phyloP scores from a whole-genome alignment of 2,797 vertebrate species.

The Etheostoma perlongum region DNA sequence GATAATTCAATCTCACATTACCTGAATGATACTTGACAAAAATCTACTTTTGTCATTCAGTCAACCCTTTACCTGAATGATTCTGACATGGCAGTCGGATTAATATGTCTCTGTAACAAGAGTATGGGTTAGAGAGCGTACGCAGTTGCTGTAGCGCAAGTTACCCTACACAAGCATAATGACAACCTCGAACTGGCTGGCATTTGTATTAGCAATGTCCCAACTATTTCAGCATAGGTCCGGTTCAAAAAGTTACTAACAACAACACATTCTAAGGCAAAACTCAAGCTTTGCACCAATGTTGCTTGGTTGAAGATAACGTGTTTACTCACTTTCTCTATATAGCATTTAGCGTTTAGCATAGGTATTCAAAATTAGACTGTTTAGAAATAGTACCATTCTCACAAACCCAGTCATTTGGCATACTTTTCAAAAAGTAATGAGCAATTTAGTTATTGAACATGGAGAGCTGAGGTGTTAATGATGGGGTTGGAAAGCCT shows the following conservation, averaged over 20 bases:
- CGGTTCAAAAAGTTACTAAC: constrained; percentile 49
- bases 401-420: constrained; percentile 66
- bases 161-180: constrained; percentile 77
- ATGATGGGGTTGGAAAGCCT: constrained; percentile 62
- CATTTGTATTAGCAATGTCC: no score
- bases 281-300: neutral
- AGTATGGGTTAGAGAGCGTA: constrained; percentile 71
- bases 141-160: constrained; percentile 80
- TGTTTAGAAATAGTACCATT: constrained; percentile 29
- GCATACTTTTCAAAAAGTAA: constrained; percentile 43
- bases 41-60: constrained; percentile 3
- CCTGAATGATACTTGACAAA: constrained; percentile 11
- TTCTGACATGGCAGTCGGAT: constrained; percentile 49
- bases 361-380: constrained; percentile 4
- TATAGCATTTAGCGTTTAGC: neutral
- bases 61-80: constrained; percentile 10
- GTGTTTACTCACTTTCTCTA: constrained; percentile 20
- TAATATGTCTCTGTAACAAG: constrained; percentile 62
- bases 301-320: neutral
- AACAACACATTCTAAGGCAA: constrained; percentile 14
- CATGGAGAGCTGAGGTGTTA: constrained; percentile 39
- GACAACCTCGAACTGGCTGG: constrained; percentile 61
- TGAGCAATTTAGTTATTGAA: constrained; percentile 54
- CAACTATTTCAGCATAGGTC: constrained; percentile 57
- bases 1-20: neutral